Base-by-base conservation (phyloP, 2,797 vertebrate genomes). In the Arnoldichthys spilopterus region DNA sequence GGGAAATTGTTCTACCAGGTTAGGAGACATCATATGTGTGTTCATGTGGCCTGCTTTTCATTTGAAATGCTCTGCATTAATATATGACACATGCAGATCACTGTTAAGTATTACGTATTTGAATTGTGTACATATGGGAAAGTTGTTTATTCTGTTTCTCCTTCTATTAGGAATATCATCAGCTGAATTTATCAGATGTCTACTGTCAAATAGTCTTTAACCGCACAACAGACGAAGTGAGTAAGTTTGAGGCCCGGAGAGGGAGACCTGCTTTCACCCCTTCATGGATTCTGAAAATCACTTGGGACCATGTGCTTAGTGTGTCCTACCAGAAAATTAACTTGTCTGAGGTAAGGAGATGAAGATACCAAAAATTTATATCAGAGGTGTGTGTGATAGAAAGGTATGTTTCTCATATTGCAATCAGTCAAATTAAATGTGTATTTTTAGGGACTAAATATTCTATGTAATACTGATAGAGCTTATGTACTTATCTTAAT, bases 201-300 rank as follows among this genome's bases (percentile, higher is more conserved):
- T 95, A 94, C 82, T 89, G 92, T 28, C 91, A 94, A 86, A 86
- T 92, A 2, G 88, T 94, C 18, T 94, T 94, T 72, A 94, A 93
- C 82, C 93, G 92, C 47, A 96, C 94, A 1, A 85, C 85, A 24
- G 85, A 90, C 0, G 91, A 93, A 34, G 91, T 95, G 75, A 92
- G 89, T 68, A 84, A 79, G 75, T 94, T 92, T 87, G 91, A 93
- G 78, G 20, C 12, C 58, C 61, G 62, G 74, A 89, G 70, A 59
- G 81, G 75, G 3, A 90, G 75, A 22, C 77, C 87, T 16, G 59
- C 88, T 9, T 96, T 94, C 80, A 90, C 43, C 8, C 93, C 95
- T 0, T 74, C 74, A 58, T 96, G 94, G 94, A 94, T 95, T 75
- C 89, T 95, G 15, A 95, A 95, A 87, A 91, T 96, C 84, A 96